Conservation (phyloP, 2,113 vertebrate species). For the Eidolon helvum region DNA sequence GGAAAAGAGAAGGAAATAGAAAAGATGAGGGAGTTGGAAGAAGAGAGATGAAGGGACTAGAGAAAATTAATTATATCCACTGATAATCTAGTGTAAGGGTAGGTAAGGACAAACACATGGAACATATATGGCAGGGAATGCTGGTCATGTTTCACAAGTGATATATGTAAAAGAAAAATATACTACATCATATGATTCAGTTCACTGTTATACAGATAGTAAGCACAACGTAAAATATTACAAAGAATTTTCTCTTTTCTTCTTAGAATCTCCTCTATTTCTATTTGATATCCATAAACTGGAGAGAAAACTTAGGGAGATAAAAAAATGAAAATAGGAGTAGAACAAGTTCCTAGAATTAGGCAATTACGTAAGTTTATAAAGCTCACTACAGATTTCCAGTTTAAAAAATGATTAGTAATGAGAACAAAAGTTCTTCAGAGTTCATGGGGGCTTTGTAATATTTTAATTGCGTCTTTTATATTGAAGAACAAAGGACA, state of each 20-base stretch:
- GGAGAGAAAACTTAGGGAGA: neutral
- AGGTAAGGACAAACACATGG: neutral
- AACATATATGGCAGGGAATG: neutral
- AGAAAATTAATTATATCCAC: neutral
- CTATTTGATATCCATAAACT: neutral
- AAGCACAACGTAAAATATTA: neutral
- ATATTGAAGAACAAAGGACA: constrained; percentile 75
- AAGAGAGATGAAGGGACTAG: neutral
- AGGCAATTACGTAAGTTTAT: constrained; percentile 5
- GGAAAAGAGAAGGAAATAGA: neutral
- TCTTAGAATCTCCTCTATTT: neutral
- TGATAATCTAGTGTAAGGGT: neutral
- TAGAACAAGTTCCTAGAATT: constrained; percentile 31
- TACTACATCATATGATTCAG: neutral
- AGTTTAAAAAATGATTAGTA: constrained; percentile 63
- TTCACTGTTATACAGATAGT: neutral
- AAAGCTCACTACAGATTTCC: constrained; percentile 48
- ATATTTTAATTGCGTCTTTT: constrained; percentile 73
- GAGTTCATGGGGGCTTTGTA: constrained; percentile 66
- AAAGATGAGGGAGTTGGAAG: neutral
- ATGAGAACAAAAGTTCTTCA: constrained; percentile 77
- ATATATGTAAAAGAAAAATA: neutral
- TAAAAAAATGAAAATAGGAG: constrained; percentile 33
- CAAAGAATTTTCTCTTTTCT: neutral
- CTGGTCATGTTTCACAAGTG: neutral